Percentiles rank a stretch among this genome's conserved stretches.
phyloP scores from a whole-genome alignment of 2,113 vertebrate species.

The Gymnorhina tibicen region DNA sequence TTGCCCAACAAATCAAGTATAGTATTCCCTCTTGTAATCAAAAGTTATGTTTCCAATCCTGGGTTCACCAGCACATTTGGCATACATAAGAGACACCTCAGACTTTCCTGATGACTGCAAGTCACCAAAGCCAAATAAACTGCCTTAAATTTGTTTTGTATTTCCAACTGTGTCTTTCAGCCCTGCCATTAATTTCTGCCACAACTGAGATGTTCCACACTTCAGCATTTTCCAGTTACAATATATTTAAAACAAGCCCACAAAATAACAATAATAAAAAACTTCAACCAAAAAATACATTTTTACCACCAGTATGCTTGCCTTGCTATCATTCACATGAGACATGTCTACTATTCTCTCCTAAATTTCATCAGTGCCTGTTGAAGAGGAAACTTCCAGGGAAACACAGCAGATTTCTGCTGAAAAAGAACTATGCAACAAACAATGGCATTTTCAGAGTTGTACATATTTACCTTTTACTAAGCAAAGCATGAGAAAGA shows the following conservation, averaged over 20 bases:
- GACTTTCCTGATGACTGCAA: not conserved
- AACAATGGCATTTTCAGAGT: not conserved
- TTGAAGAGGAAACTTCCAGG: not conserved
- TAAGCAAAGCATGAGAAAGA: not conserved
- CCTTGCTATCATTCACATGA: not conserved
- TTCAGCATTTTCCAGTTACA: not conserved
- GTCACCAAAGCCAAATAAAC: conserved; percentile 16
- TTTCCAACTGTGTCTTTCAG: not conserved
- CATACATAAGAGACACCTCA: not conserved
- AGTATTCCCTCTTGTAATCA: not conserved
- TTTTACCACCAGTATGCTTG: not conserved
- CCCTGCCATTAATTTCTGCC: not conserved
- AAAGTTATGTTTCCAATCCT: not conserved
- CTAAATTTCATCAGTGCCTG: not conserved
- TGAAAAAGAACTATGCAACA: not conserved
- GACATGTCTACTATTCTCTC: not conserved
- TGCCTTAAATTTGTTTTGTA: not conserved
- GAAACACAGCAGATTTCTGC: not conserved
- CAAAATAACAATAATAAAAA: not conserved
- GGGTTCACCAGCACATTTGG: not conserved
- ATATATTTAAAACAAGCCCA: not conserved
- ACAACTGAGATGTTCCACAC: not conserved
- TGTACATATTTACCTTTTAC: not conserved
- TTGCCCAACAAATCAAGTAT: not conserved
- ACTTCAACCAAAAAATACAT: accelerated